phyloP scores from a whole-genome alignment of 2,797 vertebrate species.

The Cirrhinus mrigala region DNA sequence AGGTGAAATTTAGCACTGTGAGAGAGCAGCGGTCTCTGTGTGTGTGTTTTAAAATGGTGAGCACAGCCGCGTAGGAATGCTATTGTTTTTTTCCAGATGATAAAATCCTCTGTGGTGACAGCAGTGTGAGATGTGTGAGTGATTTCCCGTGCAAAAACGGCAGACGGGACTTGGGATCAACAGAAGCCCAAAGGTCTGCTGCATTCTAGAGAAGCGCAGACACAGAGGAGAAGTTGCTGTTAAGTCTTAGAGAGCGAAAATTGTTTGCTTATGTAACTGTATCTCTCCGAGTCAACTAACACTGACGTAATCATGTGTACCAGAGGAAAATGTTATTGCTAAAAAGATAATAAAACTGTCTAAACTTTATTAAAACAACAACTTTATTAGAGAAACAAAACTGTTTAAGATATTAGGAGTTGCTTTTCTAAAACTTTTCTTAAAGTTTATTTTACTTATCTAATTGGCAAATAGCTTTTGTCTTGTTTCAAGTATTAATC shows the following conservation, averaged over 20 bases:
- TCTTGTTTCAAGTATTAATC: background rate
- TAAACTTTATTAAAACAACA: background rate
- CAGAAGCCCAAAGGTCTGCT: constrained; percentile 39
- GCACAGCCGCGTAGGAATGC: constrained; percentile 42
- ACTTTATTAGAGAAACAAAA: background rate
- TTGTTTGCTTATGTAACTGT: background rate
- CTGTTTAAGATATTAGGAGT: background rate
- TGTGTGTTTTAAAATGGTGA: constrained; percentile 33
- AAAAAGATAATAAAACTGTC: background rate
- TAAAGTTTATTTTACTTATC: background rate
- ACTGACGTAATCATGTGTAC: background rate
- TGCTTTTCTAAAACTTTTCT: background rate
- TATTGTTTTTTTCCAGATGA: constrained; percentile 55
- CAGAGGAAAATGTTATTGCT: background rate
- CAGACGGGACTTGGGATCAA: constrained; percentile 34
- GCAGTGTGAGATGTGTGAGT: constrained; percentile 37
- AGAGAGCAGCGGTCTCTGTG: constrained; percentile 34
- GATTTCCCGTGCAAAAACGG: constrained; percentile 46
- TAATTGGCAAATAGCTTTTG: background rate
- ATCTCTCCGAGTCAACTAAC: background rate
- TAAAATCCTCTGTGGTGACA: constrained; percentile 52
- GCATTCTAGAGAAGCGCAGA: constrained; percentile 18
- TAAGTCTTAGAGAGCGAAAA: constrained; percentile 5
- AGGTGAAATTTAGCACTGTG: constrained; percentile 53
- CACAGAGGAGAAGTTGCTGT: constrained; percentile 24